A percentile compares a stretch with the other conserved stretches of the same genome.
Evolutionary conservation across 2,113 vertebrate species (phyloP).

Genomic region (Oreocharis arfaki): DNA sequence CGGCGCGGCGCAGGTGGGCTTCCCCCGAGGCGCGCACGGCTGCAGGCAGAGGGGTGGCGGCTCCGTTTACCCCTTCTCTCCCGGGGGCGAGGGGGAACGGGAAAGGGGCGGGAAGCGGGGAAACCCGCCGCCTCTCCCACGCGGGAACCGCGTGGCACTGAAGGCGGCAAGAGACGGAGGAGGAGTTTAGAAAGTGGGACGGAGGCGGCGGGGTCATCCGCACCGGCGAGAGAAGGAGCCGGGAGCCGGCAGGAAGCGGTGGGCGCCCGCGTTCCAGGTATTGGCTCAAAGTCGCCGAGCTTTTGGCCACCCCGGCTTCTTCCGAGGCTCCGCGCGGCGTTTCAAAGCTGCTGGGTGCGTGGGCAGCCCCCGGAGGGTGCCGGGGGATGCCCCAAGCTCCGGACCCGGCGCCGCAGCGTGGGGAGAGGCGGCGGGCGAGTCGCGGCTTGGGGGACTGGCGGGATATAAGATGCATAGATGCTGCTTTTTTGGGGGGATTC

Average conservation of each 20-base stretch:
- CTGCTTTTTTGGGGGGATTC: not conserved
- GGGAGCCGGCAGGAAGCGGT: not conserved
- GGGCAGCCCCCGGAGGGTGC: not conserved
- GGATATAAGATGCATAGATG: too few species aligned
- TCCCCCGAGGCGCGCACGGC: not conserved
- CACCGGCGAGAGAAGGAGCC: not conserved
- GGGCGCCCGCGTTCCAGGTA: not conserved
- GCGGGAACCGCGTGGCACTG: not conserved
- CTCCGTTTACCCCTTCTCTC: rapidly evolving
- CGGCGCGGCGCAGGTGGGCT: not conserved
- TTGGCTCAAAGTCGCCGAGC: not conserved
- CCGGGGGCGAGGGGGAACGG: too few species aligned
- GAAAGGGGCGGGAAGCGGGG: too few species aligned
- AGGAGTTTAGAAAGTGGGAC: not conserved
- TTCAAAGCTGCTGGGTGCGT: not conserved
- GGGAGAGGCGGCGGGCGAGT: not conserved
- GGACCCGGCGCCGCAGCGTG: not conserved
- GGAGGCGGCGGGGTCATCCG: not conserved
- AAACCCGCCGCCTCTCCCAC: not conserved
- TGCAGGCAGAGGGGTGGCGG: not conserved
- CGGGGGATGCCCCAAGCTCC: not conserved
- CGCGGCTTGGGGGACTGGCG: not conserved
- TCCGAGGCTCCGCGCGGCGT: not conserved
- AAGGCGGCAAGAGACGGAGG: not conserved
- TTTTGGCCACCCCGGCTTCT: not conserved